Conservation (phyloP, 2,797 vertebrate genomes). For the Simalia tracyae region DNA sequence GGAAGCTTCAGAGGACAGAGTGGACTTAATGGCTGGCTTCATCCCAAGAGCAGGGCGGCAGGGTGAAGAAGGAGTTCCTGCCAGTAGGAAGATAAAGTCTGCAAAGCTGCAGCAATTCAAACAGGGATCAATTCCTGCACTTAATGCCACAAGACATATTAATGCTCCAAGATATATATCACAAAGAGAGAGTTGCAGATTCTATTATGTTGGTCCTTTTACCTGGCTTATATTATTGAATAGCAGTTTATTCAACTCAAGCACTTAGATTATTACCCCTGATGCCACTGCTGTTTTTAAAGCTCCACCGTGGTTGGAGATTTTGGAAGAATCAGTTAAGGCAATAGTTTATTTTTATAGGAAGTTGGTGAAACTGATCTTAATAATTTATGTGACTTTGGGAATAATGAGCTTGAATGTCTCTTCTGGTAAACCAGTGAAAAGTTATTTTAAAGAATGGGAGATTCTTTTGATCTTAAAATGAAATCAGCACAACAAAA, state of each 20-base stretch:
- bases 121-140: neutral
- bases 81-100: neutral
- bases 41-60: neutral
- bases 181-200: neutral
- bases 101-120: neutral
- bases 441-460: neutral
- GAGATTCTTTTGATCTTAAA: neutral
- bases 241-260: neutral
- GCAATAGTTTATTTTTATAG: neutral
- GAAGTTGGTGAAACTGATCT: neutral
- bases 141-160: neutral
- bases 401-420: neutral
- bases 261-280: neutral
- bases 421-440: neutral
- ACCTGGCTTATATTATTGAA: neutral
- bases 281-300: neutral
- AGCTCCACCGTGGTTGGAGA: neutral
- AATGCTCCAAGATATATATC: neutral
- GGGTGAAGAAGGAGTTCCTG: neutral
- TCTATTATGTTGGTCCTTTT: neutral
- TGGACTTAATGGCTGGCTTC: neutral
- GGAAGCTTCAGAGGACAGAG: neutral
- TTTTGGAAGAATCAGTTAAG: neutral
- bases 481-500: neutral
- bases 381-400: neutral